Conservation (phyloP, 2,888 invertebrate species). For the Hartigia nigra region DNA sequence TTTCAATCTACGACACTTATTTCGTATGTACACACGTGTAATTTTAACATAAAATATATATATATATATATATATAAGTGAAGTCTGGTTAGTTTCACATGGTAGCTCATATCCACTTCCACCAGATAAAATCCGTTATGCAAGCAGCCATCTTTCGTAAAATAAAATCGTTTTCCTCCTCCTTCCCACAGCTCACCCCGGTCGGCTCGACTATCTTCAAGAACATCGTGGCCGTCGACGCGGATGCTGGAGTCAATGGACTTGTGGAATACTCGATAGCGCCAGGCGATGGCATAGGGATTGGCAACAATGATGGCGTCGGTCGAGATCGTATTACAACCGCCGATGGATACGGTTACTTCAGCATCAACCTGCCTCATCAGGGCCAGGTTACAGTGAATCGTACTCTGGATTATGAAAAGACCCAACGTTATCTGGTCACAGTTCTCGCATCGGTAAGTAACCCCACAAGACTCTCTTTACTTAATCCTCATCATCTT, state of each 20-base stretch:
- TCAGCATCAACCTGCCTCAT: conserved; percentile 87
- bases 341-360: conserved; percentile 84
- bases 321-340: conserved; percentile 71
- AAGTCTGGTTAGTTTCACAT: background rate
- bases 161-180: conserved; percentile 28
- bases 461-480: conserved; percentile 43
- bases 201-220: conserved; percentile 88
- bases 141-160: background rate
- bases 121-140: background rate
- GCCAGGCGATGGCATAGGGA: conserved; percentile 72
- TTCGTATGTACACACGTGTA: background rate
- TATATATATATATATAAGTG: too few species aligned
- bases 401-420: conserved; percentile 88
- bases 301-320: conserved; percentile 71
- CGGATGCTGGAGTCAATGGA: conserved; percentile 89
- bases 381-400: conserved; percentile 90
- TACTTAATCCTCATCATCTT: background rate
- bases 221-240: conserved; percentile 82
- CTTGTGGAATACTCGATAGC: conserved; percentile 88
- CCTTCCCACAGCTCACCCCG: conserved; percentile 79
- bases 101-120: background rate
- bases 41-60: background rate
- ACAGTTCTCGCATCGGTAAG: conserved; percentile 90
- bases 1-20: background rate
- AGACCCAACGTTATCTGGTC: conserved; percentile 86